Evolutionary conservation across 2,113 vertebrate species (phyloP), one percentile per base, ranked within the genome.

Genomic region (Naja naja): DNA sequence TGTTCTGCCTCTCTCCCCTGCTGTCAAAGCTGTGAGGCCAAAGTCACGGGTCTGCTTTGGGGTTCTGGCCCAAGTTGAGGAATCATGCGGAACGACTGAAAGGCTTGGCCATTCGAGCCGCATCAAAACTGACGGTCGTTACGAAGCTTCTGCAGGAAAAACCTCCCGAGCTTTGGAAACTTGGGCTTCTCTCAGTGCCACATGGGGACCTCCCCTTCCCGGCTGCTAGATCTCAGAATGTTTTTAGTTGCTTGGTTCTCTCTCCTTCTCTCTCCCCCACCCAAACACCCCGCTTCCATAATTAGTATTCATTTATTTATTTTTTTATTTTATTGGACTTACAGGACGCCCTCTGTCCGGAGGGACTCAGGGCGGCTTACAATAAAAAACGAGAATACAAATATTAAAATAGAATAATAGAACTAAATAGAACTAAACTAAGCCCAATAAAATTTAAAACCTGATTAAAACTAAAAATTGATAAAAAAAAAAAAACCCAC

Each of bases 161-260:
- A 81, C 18, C n/a, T 20, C 3, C 18, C 2, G 1, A 8, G 56
- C 30, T 14, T 89, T 92, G 95, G 95, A 95, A 97, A 96, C 93
- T 93, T 95, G 94, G 95, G 93, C 52, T 91, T 89, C 6, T 53
- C 90, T 27, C 10, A 47, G 47, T 56, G 45, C 54, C 30, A 91
- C 92, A 88, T 91, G 54, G 92, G 52, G 53, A 5, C 49, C 94
- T 47, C 20, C 22, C 0, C 2, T 95, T 95, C 93, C 90, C 10
- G 69, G 74, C 60, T 20, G 52, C 89, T 94, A 96, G 90, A 58
- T 93, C 93, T 95, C 93, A 89, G 95, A 96, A 88, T 94, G 94
- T 91, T 91, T 93, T 96, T 95, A 95, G 94, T 87, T 95, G 96
- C 93, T 94, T 85, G 55, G 90, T 69, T 93, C 89, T 94, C 5